Conservation (phyloP, 2,113 vertebrate species). For the Anoplopoma fimbria region DNA sequence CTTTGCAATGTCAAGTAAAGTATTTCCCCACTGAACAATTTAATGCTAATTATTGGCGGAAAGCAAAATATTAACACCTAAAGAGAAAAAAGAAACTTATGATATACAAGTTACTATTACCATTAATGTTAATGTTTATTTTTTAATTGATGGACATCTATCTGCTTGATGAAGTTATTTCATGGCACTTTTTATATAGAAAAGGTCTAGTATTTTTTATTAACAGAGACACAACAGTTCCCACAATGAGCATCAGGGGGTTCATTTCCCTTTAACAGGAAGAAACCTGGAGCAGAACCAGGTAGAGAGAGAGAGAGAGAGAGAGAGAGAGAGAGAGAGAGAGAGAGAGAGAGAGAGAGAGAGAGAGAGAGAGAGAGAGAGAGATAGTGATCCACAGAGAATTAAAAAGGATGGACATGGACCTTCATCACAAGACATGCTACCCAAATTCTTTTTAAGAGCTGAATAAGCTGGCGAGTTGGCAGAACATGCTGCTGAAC, state of each 20-base stretch:
- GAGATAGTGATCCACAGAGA: slow-evolving; percentile 15
- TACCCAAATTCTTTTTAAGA: neutral
- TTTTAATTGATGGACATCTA: neutral
- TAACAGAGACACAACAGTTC: neutral
- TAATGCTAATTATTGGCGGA: neutral
- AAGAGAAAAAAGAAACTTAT: neutral
- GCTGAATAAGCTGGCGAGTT: neutral
- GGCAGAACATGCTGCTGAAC: neutral
- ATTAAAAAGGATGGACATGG: neutral
- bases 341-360: neutral
- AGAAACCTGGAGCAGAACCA: neutral
- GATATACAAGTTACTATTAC: neutral
- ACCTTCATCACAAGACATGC: neutral
- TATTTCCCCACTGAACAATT: neutral
- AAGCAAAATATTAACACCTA: neutral
- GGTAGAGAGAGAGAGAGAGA: neutral
- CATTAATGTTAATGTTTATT: neutral
- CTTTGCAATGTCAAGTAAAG: neutral
- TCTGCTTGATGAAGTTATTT: neutral
- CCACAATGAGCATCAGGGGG: neutral
- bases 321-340: neutral
- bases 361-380: neutral
- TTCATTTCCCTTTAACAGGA: neutral
- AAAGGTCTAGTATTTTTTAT: neutral
- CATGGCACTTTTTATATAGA: neutral